Evolutionary conservation across 2,888 invertebrate species (phyloP).

Genomic region (Leptopilina drosophilae): DNA sequence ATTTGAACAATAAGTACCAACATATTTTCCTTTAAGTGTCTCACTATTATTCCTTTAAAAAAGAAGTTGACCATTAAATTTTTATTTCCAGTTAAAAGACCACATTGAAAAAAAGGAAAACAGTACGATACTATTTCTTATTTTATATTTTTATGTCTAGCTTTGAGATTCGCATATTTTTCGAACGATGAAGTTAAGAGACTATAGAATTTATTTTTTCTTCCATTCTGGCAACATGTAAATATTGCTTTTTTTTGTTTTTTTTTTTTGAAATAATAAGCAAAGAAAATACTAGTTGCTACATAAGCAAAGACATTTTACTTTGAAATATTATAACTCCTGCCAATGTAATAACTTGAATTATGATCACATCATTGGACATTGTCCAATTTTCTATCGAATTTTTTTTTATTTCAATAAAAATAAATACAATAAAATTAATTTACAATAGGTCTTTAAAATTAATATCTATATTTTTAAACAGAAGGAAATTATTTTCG

Average conservation of each 20-base stretch:
- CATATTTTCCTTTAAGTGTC: slow-evolving; percentile 3
- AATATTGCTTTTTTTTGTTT: slow-evolving; percentile 52
- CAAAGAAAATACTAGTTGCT: slow-evolving; percentile 56
- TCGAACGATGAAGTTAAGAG: slow-evolving; percentile 38
- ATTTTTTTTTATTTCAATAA: neutral
- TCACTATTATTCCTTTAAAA: neutral
- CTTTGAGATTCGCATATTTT: slow-evolving; percentile 35
- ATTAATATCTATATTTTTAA: too few species aligned
- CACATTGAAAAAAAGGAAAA: neutral
- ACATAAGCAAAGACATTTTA: slow-evolving; percentile 57
- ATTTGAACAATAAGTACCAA: slow-evolving; percentile 11
- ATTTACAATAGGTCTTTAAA: too few species aligned
- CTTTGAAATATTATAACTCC: slow-evolving; percentile 56
- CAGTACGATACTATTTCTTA: neutral
- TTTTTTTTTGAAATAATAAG: slow-evolving; percentile 44
- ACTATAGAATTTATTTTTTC: slow-evolving; percentile 13
- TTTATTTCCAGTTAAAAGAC: neutral
- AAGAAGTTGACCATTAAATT: slow-evolving; percentile 7
- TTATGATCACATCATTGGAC: slow-evolving; percentile 70
- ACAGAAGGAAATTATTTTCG: too few species aligned
- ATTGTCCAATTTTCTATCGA: slow-evolving; percentile 62
- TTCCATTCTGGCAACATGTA: slow-evolving; percentile 54
- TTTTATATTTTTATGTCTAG: slow-evolving; percentile 27
- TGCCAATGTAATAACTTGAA: slow-evolving; percentile 65
- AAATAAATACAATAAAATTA: too few species aligned